Conservation (phyloP, 2,888 invertebrate genomes). For the Sinopyrophorus schimmeli region DNA sequence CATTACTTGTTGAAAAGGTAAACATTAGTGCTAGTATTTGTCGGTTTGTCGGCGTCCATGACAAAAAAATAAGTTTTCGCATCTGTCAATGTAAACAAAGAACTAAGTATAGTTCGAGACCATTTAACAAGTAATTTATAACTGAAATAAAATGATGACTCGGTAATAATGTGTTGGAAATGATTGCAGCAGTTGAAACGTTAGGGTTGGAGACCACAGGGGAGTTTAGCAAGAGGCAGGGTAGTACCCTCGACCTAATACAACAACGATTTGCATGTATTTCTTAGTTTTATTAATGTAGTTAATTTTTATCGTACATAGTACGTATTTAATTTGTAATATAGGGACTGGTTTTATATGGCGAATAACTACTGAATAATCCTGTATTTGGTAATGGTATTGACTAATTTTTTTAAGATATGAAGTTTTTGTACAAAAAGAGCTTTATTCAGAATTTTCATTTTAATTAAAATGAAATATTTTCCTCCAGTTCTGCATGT, state of each 20-base stretch:
- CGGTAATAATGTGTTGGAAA: constrained; percentile 41
- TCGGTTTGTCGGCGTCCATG: too few relatives aligned
- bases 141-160: constrained; percentile 39
- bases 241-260: constrained; percentile 1
- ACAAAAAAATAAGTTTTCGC: too few relatives aligned
- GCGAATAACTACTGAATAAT: too few relatives aligned
- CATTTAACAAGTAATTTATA: constrained; percentile 44
- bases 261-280: constrained; percentile 8
- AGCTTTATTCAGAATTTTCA: too few relatives aligned
- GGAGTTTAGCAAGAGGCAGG: constrained; percentile 27
- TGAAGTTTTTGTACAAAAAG: too few relatives aligned
- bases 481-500: too few relatives aligned
- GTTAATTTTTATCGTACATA: not conserved
- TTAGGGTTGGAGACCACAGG: constrained; percentile 31
- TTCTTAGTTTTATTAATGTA: constrained; percentile 6
- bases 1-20: too few relatives aligned
- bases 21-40: too few relatives aligned
- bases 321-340: not conserved
- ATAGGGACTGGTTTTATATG: not conserved
- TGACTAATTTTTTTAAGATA: too few relatives aligned
- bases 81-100: constrained; percentile 3
- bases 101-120: constrained; percentile 32
- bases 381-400: too few relatives aligned
- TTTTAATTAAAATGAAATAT: too few relatives aligned
- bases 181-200: constrained; percentile 37